These are phyloP conservation scores for Melinopterus prodromus DNA, from an alignment of 2,888 invertebrate genomes.

Conservation along the genomic window DNA sequence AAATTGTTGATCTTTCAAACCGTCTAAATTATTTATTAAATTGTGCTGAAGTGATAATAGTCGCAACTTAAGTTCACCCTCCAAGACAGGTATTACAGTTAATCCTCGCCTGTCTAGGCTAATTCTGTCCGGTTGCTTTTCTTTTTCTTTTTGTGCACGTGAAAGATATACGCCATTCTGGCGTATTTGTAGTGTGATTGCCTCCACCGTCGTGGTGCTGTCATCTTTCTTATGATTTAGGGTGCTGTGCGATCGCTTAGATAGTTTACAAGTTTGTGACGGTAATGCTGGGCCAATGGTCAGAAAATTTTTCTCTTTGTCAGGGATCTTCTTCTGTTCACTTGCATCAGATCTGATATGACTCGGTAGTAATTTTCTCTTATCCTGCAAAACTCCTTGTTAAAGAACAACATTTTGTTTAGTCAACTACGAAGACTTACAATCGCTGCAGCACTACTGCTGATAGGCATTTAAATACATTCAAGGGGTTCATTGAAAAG, in stretches of 20 bases:
- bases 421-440: slow-evolving; percentile 49
- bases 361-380: slow-evolving; percentile 50
- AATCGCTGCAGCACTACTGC: slow-evolving; percentile 56
- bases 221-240: slow-evolving; percentile 53
- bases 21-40: slow-evolving; percentile 79
- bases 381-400: slow-evolving; percentile 50
- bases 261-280: slow-evolving; percentile 48
- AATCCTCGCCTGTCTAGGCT: slow-evolving; percentile 86
- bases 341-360: slow-evolving; percentile 60
- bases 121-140: slow-evolving; percentile 86
- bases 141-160: slow-evolving; percentile 78
- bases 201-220: slow-evolving; percentile 53
- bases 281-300: slow-evolving; percentile 57
- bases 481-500: slow-evolving; percentile 26
- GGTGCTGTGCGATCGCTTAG: slow-evolving; percentile 64
- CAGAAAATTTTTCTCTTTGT: slow-evolving; percentile 53
- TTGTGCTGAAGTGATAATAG: slow-evolving; percentile 93
- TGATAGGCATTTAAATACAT: slow-evolving; percentile 58
- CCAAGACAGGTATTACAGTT: slow-evolving; percentile 80
- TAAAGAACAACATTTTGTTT: slow-evolving; percentile 8
- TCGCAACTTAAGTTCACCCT: slow-evolving; percentile 81
- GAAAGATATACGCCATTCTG: slow-evolving; percentile 75
- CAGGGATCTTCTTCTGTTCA: slow-evolving; percentile 37
- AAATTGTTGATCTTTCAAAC: slow-evolving; percentile 64
- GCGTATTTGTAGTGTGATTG: slow-evolving; percentile 66